These are phyloP conservation scores for Uropsilus gracilis DNA, from an alignment of 2,113 vertebrate genomes.

Conservation along the genomic window DNA sequence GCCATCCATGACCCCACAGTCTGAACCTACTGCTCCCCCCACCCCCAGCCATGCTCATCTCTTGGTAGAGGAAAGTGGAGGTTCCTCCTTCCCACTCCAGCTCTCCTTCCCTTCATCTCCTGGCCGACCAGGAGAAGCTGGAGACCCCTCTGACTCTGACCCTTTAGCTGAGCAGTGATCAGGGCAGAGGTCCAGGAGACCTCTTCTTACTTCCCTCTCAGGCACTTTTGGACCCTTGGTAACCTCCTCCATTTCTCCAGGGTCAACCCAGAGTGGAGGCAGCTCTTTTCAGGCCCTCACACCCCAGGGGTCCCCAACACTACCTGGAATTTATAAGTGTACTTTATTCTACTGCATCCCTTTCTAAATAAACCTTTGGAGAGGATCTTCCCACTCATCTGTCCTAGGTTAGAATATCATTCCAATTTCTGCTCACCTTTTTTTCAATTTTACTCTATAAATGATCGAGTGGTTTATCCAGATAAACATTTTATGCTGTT, in stretches of 20 bases:
- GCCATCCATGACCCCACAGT: neutral
- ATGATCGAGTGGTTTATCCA: neutral
- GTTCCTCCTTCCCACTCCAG: neutral
- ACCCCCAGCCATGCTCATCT: neutral
- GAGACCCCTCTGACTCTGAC: neutral
- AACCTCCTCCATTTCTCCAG: neutral
- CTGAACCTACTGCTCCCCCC: neutral
- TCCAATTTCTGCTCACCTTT: slow-evolving; percentile 9
- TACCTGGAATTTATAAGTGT: neutral
- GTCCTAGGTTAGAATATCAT: neutral
- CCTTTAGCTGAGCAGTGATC: neutral
- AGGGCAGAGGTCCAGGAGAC: neutral
- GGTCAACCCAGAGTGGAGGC: neutral
- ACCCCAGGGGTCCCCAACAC: neutral
- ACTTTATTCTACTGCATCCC: neutral
- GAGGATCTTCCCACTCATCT: neutral
- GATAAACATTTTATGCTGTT: neutral
- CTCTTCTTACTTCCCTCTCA: neutral
- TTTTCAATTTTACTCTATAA: slow-evolving; percentile 17
- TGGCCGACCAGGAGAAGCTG: neutral
- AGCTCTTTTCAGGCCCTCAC: neutral
- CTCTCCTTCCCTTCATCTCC: neutral
- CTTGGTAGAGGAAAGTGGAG: neutral
- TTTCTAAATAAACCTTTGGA: neutral
- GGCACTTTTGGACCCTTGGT: neutral